phyloP scores from a whole-genome alignment of 2,797 vertebrate genomes.

The Centroberyx gerrardi region DNA sequence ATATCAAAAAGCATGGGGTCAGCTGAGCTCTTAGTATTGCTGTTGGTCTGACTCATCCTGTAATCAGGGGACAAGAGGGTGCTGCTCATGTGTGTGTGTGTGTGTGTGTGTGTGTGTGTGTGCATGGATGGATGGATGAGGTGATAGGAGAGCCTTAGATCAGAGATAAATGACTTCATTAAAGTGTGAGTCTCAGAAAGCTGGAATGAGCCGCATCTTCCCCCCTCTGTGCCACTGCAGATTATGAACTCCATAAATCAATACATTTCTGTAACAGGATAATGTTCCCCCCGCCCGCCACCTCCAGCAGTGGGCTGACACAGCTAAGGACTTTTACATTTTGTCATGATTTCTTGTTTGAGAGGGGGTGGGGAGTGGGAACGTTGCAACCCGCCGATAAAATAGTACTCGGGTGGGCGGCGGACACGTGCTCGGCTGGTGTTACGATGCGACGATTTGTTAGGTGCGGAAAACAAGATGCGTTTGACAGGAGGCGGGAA shows the following conservation, averaged over 20 bases:
- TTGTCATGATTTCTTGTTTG: slow-evolving; percentile 30
- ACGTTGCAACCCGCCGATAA: no score
- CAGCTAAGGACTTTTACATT: slow-evolving; percentile 43
- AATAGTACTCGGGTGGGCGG: not conserved
- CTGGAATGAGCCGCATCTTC: slow-evolving; percentile 77
- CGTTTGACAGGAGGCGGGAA: not conserved
- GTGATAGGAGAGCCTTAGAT: slow-evolving; percentile 78
- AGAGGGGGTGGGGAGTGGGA: slow-evolving; percentile 5
- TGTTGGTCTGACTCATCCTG: slow-evolving; percentile 43
- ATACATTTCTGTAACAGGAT: slow-evolving; percentile 77
- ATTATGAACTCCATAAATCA: slow-evolving; percentile 87
- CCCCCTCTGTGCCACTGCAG: slow-evolving; percentile 71
- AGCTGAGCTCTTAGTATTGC: slow-evolving; percentile 14
- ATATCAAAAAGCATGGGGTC: slow-evolving; percentile 34
- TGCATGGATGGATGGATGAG: slow-evolving; percentile 43
- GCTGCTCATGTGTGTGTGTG: slow-evolving; percentile 22
- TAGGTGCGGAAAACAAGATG: not conserved
- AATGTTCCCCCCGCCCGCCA: slow-evolving; percentile 53
- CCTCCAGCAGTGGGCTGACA: slow-evolving; percentile 51
- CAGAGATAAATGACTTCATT: slow-evolving; percentile 88
- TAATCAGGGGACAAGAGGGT: slow-evolving; percentile 36
- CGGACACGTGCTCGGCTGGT: not conserved
- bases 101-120: slow-evolving; percentile 26
- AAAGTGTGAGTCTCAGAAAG: slow-evolving; percentile 79
- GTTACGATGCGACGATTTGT: not conserved